A percentile compares a stretch with the other conserved stretches of the same genome.
Conservation (phyloP, 2,797 vertebrate species). For the Acanthornis magna region DNA sequence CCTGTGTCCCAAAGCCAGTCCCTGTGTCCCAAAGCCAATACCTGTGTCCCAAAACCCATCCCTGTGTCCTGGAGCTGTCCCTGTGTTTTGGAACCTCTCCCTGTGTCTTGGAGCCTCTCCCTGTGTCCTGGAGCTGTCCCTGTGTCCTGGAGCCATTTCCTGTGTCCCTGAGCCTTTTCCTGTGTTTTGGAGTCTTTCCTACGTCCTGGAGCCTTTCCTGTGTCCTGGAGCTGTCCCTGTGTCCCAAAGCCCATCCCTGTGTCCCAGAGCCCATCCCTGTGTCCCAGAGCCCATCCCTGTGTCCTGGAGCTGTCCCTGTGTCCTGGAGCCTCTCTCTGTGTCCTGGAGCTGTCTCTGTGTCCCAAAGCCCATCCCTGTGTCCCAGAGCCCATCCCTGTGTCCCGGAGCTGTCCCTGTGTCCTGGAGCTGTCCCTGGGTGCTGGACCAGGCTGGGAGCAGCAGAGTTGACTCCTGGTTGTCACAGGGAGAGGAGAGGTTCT, state of each 20-base stretch:
- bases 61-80: background rate
- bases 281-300: background rate
- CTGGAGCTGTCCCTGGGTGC: background rate
- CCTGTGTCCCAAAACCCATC: too few relatives aligned
- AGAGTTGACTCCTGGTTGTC: background rate
- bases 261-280: background rate
- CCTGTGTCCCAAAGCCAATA: too few relatives aligned
- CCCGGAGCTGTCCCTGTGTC: background rate
- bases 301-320: background rate
- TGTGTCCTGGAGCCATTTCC: background rate
- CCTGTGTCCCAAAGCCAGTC: rapidly evolving
- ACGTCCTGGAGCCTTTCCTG: too few relatives aligned
- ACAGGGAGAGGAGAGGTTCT: background rate
- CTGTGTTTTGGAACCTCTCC: background rate
- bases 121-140: background rate
- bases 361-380: too few relatives aligned
- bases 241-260: rapidly evolving
- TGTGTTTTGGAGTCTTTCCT: background rate
- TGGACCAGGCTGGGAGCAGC: background rate
- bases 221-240: background rate
- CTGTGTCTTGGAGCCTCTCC: background rate
- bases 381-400: background rate
- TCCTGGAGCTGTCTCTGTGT: too few relatives aligned
- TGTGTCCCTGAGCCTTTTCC: background rate
- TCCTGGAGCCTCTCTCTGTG: too few relatives aligned